A percentile compares a stretch with the other conserved stretches of the same genome.
Conservation (phyloP, 1,140 invertebrate genomes). For the Saccostrea cuccullata region DNA sequence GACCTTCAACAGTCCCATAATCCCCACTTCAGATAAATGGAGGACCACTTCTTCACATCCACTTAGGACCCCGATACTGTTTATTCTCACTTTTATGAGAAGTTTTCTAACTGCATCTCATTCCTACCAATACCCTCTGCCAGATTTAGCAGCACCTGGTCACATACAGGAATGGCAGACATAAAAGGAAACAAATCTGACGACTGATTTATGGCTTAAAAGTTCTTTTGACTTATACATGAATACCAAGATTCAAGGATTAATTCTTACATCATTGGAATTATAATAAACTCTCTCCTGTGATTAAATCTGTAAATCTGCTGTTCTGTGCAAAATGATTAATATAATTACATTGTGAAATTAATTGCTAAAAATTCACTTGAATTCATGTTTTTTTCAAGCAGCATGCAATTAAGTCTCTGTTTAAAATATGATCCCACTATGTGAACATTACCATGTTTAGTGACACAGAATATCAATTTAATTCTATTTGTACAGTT, state of each 20-base stretch:
- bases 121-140: background rate
- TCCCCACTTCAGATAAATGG: constrained; percentile 33
- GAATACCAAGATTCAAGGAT: background rate
- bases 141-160: constrained; percentile 7
- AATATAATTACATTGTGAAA: no score
- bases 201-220: constrained; percentile 3
- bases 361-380: no score
- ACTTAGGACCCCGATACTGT: constrained; percentile 12
- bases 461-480: no score
- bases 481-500: no score
- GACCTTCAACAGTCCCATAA: background rate
- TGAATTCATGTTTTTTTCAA: no score
- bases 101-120: background rate
- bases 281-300: no score
- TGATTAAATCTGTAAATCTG: no score
- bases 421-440: no score
- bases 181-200: background rate
- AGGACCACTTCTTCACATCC: constrained; percentile 5
- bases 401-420: no score
- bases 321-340: no score
- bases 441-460: no score
- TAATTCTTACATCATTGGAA: background rate
- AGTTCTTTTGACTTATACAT: background rate
- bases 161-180: background rate
- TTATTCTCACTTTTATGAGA: constrained; percentile 11